Evolutionary conservation across 1,140 invertebrate species (phyloP).

Genomic region (Drosophila nannoptera): DNA sequence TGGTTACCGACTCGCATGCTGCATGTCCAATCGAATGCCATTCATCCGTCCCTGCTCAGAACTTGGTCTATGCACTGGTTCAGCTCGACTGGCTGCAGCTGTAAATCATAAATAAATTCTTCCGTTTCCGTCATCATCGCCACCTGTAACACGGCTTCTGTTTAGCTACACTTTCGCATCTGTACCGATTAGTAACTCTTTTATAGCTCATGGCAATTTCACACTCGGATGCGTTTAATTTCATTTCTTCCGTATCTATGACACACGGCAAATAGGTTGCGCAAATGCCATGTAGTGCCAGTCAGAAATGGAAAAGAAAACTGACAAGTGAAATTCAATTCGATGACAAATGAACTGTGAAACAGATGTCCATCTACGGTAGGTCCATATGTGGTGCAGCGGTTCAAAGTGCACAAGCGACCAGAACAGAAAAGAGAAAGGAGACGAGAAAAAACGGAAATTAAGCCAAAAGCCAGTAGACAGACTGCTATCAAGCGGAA

Average conservation of each 20-base stretch:
- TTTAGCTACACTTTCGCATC: conserved; percentile 13
- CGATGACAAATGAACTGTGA: conserved; percentile 72
- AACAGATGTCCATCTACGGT: conserved; percentile 63
- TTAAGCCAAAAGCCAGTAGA: conserved; percentile 50
- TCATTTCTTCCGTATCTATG: conserved; percentile 57
- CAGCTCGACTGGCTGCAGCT: not conserved
- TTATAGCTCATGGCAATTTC: conserved; percentile 53
- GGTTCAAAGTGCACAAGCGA: conserved; percentile 5
- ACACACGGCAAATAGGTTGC: conserved; percentile 68
- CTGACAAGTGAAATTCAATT: conserved; percentile 61
- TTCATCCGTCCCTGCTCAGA: too few relatives aligned
- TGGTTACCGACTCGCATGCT: too few relatives aligned
- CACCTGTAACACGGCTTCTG: not conserved
- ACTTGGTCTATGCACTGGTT: too few relatives aligned
- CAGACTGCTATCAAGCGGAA: conserved; percentile 44
- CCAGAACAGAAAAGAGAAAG: conserved; percentile 13
- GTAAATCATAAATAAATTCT: conserved; percentile 6
- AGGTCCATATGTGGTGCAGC: not conserved
- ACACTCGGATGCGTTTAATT: conserved; percentile 63
- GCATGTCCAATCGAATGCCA: too few relatives aligned
- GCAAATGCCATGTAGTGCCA: conserved; percentile 49
- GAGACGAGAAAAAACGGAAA: conserved; percentile 56
- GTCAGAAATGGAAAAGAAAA: conserved; percentile 26
- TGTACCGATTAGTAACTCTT: conserved; percentile 30
- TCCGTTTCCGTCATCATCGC: too few relatives aligned